Percentiles rank a stretch among this genome's conserved stretches.
Evolutionary conservation across 2,797 vertebrate species (phyloP).

Genomic region (Sebastes dallii): DNA sequence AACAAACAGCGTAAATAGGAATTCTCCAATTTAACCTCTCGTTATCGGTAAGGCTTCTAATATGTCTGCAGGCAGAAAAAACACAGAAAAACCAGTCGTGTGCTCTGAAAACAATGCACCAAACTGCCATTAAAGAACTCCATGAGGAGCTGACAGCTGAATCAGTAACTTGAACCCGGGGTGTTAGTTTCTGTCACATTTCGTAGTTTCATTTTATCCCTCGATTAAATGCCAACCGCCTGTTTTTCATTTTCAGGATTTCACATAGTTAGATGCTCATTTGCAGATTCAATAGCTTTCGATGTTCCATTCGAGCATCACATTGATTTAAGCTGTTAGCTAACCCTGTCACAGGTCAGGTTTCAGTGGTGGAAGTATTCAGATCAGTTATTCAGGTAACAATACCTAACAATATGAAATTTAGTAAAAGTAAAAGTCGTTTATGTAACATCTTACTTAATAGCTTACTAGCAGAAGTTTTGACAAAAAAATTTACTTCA

Average conservation of each 20-base stretch:
- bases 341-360: background rate
- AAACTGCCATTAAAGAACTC: background rate
- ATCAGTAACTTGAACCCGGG: background rate
- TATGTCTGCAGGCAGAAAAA: constrained; percentile 14
- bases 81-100: background rate
- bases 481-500: background rate
- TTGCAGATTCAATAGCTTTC: background rate
- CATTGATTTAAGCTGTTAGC: background rate
- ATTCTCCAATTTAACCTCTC: constrained; percentile 28
- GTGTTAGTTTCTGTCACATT: background rate
- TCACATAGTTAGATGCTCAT: background rate
- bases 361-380: background rate
- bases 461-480: no score
- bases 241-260: background rate
- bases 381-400: background rate
- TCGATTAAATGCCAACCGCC: background rate
- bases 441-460: background rate
- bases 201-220: background rate
- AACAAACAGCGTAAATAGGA: constrained; percentile 9
- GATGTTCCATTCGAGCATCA: background rate
- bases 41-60: constrained; percentile 3
- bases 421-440: background rate
- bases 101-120: background rate
- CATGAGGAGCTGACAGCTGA: background rate
- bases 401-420: background rate